Evolutionary conservation across 2,888 invertebrate genomes (phyloP), one percentile per base, ranked within the genome.

Genomic region (Cheilosia vulpina): DNA sequence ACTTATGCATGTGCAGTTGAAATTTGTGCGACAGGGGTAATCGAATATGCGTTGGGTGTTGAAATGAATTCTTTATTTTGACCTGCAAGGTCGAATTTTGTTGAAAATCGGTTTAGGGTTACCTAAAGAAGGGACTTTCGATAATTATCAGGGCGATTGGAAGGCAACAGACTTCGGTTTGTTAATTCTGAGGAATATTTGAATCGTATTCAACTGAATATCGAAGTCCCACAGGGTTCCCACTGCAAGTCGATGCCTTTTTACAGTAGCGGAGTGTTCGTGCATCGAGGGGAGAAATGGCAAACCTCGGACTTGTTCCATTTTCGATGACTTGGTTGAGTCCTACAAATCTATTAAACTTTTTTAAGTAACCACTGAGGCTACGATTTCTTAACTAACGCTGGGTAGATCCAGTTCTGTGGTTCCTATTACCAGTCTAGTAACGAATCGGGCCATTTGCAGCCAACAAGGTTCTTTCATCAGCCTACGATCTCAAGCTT

Each of bases 1-100:
- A 55, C 31, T 7, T 7, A 31, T 31, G 31, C 31, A 31, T 31
- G 31, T 62, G 58, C n/a, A 41, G 27, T 57, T 57, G 63, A 57
- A 9, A 17, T 13, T n/a, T 55, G 24, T 27, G 31, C 21, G 75
- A 73, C 41, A 75, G 19, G 17, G 9, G 75, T 66, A 75, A 66
- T 75, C 65, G 75, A 66, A 75, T 58, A 66, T 19, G 41, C 34
- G 15, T 55, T 72, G 60, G 62, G 62, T 53, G 62, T 60, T 58
- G 71, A 53, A 72, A 41, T 52, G 43, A 52, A 53, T 57, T 55
- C 19, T 38, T 53, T 63, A 24, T 21, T 21, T 58, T 58, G 65
- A 66, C 50, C 66, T 65, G 21, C 57, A 75, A 75, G 75, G 75
- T 75, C 66, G 57, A 75, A 5, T 55, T 43, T 45, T 45, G 21